Percentiles rank a stretch among this genome's conserved stretches.
Conservation (phyloP, 2,888 invertebrate genomes). For the Tromatobia lineatoria region DNA sequence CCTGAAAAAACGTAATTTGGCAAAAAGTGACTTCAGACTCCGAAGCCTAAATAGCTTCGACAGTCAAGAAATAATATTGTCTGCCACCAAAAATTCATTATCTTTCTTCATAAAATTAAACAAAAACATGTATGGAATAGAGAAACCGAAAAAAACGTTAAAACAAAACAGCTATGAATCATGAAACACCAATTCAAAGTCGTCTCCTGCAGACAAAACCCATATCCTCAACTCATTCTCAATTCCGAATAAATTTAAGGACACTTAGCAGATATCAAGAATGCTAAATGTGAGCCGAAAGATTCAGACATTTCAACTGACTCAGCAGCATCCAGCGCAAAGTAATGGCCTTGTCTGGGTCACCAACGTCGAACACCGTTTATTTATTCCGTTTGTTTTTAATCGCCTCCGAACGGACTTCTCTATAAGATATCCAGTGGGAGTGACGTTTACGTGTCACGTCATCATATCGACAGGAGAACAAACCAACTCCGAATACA, state of each 20-base stretch:
- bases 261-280: neutral
- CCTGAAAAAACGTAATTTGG: conserved; percentile 33
- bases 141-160: neutral
- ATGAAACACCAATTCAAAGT: neutral
- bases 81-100: neutral
- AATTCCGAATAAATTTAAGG: neutral
- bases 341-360: conserved; percentile 6
- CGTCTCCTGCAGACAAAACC: neutral
- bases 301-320: conserved; percentile 2
- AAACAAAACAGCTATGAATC: neutral
- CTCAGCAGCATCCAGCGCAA: neutral
- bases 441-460: conserved; percentile 21
- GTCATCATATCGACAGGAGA: conserved; percentile 13
- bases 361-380: neutral
- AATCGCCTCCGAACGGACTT: neutral
- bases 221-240: neutral
- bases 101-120: neutral
- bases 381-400: neutral
- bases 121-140: neutral
- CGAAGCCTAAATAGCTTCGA: neutral
- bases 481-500: conserved; percentile 32
- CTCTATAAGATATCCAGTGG: neutral
- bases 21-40: conserved; percentile 14
- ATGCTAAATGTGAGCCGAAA: conserved; percentile 1
- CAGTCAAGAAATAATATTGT: neutral